These are phyloP conservation scores for Cryptotis parvus DNA, from an alignment of 2,113 vertebrate genomes.

Conservation along the genomic window DNA sequence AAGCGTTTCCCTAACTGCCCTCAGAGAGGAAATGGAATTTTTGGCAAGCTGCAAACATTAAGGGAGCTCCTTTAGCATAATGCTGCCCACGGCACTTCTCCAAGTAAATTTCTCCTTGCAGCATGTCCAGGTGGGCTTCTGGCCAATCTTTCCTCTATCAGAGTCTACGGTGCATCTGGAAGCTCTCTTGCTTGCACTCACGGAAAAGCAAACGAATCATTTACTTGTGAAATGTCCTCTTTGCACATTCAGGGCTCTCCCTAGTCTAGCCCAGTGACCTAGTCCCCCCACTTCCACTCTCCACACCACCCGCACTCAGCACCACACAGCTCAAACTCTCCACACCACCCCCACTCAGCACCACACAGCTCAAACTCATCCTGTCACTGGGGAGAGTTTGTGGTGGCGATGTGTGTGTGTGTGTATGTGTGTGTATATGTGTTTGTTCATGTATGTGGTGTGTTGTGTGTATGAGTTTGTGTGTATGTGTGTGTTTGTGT, in stretches of 20 bases:
- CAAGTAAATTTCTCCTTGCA: neutral
- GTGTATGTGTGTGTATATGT: no score
- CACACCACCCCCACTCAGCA: neutral
- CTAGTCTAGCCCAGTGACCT: neutral
- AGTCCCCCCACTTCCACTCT: neutral
- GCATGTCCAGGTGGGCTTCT: neutral
- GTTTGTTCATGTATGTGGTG: no score
- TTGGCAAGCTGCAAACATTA: neutral
- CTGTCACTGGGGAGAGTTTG: neutral
- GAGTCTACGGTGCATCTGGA: neutral
- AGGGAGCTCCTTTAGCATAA: neutral
- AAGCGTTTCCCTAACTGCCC: constrained; percentile 9
- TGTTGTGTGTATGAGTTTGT: no score
- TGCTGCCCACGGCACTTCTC: neutral
- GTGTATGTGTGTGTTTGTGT: no score
- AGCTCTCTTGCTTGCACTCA: neutral
- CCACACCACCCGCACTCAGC: neutral
- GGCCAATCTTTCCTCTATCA: neutral
- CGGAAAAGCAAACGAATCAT: neutral
- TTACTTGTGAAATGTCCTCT: neutral
- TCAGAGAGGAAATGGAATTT: neutral
- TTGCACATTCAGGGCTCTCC: neutral
- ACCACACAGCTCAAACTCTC: neutral
- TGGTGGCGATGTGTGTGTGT: no score
- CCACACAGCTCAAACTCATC: neutral